Evolutionary conservation across 2,797 vertebrate genomes (phyloP), one percentile per base, ranked within the genome.

Genomic region (Linurgus olivaceus): DNA sequence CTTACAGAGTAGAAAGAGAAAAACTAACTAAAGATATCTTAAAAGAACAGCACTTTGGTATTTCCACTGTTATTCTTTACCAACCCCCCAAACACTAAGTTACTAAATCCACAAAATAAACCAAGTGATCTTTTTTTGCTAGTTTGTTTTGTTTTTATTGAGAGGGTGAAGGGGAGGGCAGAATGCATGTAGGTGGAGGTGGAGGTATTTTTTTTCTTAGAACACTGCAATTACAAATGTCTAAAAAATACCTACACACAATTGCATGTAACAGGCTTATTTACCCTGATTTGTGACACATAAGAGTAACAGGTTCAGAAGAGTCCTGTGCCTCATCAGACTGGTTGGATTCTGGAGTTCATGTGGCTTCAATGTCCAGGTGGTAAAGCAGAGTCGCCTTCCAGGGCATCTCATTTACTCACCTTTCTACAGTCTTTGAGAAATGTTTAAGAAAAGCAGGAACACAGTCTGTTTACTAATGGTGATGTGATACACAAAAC

Each of bases 121-220:
- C 17, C 4, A 50, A 24, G 11, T 21, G 4, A 28, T 33, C 1
- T 12, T 9, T 0, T 18, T 8, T 28, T 20, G 20, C 33, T 52
- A 14, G 7, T n/a, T 6, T 55, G 10, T 6, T 42, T 44, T 44
- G 7, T 4, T 13, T 8, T 26, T 45, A 4, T 24, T 29, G 25
- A 37, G 10, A 19, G 31, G 21, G 4, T 26, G 7, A 38, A 37
- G 16, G 6, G 11, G 31, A n/a, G 4, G 2, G 7, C 1, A 6
- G 24, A 54, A 47, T 13, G 6, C 6, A 5, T 13, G 3, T 26
- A 19, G 23, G 17, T 26, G 28, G 45, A 45, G 9, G 11, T 28
- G 24, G 11, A 12, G 3, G 13, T 29, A 8, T 37, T 25, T 35
- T 26, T 76, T 70, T 84, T 33, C 18, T 87, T 29, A 28, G 6